Conservation (phyloP, 1,140 invertebrate genomes). For the Akabosia matsudoensis region DNA sequence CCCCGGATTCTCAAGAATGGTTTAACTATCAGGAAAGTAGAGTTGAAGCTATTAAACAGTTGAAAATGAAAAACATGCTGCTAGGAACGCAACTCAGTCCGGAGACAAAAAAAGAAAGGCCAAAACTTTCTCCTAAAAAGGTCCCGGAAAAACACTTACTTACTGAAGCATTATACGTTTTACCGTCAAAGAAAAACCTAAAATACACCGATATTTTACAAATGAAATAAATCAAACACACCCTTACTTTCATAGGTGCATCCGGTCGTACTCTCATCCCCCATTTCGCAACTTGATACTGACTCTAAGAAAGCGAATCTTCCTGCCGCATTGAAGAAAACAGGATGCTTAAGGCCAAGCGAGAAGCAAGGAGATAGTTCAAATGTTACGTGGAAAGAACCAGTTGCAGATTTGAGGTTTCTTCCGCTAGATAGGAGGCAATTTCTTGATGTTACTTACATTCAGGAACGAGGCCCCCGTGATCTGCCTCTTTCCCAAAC, state of each 20-base stretch:
- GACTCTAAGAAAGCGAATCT: too few relatives aligned
- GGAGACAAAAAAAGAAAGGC: background rate
- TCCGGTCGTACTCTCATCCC: too few relatives aligned
- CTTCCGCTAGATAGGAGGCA: background rate
- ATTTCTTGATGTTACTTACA: background rate
- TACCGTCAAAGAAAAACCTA: too few relatives aligned
- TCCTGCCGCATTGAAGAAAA: too few relatives aligned
- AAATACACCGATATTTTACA: too few relatives aligned
- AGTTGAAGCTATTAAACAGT: background rate
- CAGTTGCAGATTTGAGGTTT: background rate
- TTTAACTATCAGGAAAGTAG: background rate
- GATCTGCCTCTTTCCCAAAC: background rate
- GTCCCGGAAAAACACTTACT: too few relatives aligned
- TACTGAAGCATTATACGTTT: too few relatives aligned
- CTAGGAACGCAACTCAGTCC: background rate
- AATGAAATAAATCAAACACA: too few relatives aligned
- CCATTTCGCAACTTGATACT: too few relatives aligned
- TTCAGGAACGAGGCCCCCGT: background rate
- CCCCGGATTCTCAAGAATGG: background rate
- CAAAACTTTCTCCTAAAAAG: too few relatives aligned
- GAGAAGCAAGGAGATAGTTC: background rate
- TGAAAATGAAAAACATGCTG: background rate
- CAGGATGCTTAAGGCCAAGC: background rate
- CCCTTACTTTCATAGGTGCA: too few relatives aligned
- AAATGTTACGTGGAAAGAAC: background rate